Percentiles rank a stretch among this genome's conserved stretches.
Evolutionary conservation across 2,797 vertebrate genomes (phyloP).

Genomic region (Natrix natrix): DNA sequence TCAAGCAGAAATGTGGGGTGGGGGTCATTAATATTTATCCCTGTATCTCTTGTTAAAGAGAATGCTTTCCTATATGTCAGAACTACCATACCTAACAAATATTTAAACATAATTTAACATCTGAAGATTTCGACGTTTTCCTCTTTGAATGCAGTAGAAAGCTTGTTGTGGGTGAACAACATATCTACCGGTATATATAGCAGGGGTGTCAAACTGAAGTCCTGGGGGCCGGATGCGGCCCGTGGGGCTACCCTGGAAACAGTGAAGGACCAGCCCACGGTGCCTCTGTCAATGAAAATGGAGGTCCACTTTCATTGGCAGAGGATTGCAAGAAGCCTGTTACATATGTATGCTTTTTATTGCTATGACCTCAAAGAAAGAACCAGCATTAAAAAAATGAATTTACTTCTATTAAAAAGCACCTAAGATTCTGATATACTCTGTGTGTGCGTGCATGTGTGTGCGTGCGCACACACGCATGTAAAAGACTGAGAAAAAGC

Average conservation of each 20-base stretch:
- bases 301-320: too few species aligned
- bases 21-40: slow-evolving; percentile 66
- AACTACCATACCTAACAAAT: slow-evolving; percentile 59
- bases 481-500: too few species aligned
- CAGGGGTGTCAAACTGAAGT: too few species aligned
- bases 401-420: neutral
- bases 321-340: too few species aligned
- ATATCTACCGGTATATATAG: slow-evolving; percentile 58
- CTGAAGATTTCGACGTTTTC: slow-evolving; percentile 55
- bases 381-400: neutral
- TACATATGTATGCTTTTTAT: neutral
- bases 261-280: too few species aligned
- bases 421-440: neutral
- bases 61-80: slow-evolving; percentile 72
- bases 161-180: slow-evolving; percentile 65
- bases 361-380: neutral
- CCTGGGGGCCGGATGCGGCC: too few species aligned
- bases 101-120: slow-evolving; percentile 67
- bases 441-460: too few species aligned
- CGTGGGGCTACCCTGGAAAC: too few species aligned
- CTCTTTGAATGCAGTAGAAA: slow-evolving; percentile 65
- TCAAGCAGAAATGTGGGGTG: slow-evolving; percentile 67
- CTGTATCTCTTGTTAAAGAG: slow-evolving; percentile 63
- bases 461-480: too few species aligned
- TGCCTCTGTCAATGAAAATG: too few species aligned